Percentiles rank a stretch among this genome's conserved stretches.
Conservation (phyloP, 1,140 invertebrate genomes). For the Halictus rubicundus region DNA sequence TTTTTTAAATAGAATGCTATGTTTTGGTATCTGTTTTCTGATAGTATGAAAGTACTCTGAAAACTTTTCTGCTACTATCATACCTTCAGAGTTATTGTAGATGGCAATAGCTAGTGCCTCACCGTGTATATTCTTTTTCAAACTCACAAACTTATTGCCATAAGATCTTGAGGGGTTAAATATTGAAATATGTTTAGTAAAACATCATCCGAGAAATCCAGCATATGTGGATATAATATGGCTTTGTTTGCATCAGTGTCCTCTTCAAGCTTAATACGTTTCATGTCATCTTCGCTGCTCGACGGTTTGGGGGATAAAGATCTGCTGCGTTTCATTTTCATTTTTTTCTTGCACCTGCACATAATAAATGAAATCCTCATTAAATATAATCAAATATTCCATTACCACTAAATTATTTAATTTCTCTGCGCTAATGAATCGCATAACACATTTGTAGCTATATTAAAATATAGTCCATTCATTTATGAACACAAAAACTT, state of each 20-base stretch:
- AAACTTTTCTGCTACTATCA: too few species aligned
- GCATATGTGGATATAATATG: constrained; percentile 50
- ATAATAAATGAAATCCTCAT: not conserved
- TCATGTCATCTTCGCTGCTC: constrained; percentile 64
- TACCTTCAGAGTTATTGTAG: too few species aligned
- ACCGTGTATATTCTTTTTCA: too few species aligned
- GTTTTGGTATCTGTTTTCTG: too few species aligned
- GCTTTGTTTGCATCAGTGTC: constrained; percentile 33
- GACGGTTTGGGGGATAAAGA: constrained; percentile 71
- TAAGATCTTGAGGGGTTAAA: constrained; percentile 78
- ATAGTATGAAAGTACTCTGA: too few species aligned
- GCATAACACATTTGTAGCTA: not conserved
- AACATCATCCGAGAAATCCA: constrained; percentile 80
- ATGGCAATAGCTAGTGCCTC: too few species aligned
- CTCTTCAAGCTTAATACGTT: constrained; percentile 61
- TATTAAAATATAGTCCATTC: not conserved
- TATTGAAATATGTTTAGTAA: constrained; percentile 81
- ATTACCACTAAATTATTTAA: not conserved
- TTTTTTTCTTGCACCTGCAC: constrained; percentile 46
- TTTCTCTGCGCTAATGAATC: not conserved
- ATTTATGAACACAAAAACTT: constrained; percentile 5
- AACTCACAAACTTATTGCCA: constrained; percentile 80
- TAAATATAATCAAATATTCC: constrained; percentile 1
- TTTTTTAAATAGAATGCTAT: too few species aligned
- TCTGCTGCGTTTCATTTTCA: constrained; percentile 71